Evolutionary conservation across 64 coral and sea anemone species (phyloP), one percentile per base, ranked within the genome.

Genomic region (Montipora cactus): DNA sequence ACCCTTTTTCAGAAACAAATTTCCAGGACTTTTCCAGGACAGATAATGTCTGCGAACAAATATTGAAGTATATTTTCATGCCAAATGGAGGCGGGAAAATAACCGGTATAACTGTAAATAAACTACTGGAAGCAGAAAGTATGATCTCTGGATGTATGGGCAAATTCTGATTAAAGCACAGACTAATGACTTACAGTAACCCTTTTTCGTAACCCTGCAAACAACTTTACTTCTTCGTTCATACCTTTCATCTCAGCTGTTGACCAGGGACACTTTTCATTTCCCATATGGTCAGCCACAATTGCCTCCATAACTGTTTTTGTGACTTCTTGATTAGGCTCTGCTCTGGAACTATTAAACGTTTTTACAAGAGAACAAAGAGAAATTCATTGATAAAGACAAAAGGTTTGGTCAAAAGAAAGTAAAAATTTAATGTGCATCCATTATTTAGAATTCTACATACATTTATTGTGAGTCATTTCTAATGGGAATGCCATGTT

Each of bases 241-340:
- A 49, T 77, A 77, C 75, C 75, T 77, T 77, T 77, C 75, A 77
- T 77, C 75, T 77, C 44, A 77, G 75, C 75, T 45, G 44, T 44
- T 5, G 75, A 77, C 75, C 75, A 77, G 46, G 44, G 75, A 47
- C 28, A 77, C 75, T 15, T 77, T 46, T 44, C 44, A 47, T 45
- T 28, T 77, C 47, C 75, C 28, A 44, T 46, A 10, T 47, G 75
- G 46, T 77, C 75, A 77, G 75, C 75, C 75, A 77, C 75, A 37
- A 77, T 47, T 77, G 75, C 75, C 75, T 77, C 75, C 28, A 77
- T 46, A 47, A 77, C 45, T 47, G 45, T 77, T 47, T 77, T 77
- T 37, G 75, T 77, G 75, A 47, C 75, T 77, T 77, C 75, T 47
- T 77, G 75, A 77, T 75, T 75, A 22, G 72, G 4, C 20, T 75